Conservation (phyloP, 2,797 vertebrate genomes). For the Artibeus lituratus region DNA sequence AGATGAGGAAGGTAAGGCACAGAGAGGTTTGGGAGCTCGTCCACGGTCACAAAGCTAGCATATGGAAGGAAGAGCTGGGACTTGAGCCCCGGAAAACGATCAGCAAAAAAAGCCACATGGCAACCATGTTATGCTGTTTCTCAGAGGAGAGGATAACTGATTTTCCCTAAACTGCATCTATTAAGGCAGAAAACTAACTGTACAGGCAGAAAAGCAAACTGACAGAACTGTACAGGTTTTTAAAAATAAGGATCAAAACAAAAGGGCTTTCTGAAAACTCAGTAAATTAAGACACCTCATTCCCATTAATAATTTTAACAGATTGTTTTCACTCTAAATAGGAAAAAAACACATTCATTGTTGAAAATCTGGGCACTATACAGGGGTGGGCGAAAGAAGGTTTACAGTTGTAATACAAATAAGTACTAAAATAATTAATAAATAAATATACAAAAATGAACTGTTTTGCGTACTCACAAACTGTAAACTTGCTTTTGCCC, state of each 20-base stretch:
- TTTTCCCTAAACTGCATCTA: not conserved
- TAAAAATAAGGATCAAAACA: not conserved
- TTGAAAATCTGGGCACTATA: not conserved
- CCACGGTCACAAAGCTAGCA: not conserved
- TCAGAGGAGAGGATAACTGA: not conserved
- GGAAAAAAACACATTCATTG: not conserved
- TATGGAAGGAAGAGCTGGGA: not conserved
- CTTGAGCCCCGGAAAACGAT: not conserved
- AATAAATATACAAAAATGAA: no score
- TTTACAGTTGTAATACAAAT: no score
- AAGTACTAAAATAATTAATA: no score
- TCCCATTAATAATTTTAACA: slow-evolving; percentile 24
- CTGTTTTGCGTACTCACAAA: no score
- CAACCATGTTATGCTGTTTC: not conserved
- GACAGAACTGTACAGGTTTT: not conserved
- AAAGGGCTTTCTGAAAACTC: slow-evolving; percentile 1
- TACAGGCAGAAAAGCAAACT: not conserved
- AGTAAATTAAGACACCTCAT: not conserved
- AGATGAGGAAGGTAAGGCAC: not conserved
- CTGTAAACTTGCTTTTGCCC: no score
- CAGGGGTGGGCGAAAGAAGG: no score
- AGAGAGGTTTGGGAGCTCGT: not conserved
- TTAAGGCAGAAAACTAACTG: not conserved
- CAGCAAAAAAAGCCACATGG: not conserved
- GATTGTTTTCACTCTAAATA: slow-evolving; percentile 1